Evolutionary conservation across 1,140 invertebrate species (phyloP).

Genomic region (Portunus trituberculatus): DNA sequence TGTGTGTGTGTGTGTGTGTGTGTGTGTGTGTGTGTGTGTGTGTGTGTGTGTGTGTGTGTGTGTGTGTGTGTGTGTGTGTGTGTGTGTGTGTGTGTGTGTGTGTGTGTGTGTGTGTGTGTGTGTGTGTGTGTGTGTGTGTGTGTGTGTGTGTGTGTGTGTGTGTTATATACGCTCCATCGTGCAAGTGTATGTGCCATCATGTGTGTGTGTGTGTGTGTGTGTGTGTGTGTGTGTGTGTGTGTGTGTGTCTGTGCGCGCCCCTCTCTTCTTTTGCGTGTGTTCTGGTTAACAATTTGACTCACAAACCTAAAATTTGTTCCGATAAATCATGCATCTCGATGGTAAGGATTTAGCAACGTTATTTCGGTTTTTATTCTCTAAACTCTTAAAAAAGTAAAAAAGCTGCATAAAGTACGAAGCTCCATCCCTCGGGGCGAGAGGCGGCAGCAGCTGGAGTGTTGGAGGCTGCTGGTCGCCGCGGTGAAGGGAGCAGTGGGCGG

Average conservation of each 20-base stretch:
- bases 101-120: neutral
- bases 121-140: neutral
- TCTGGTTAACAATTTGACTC: neutral
- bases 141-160: neutral
- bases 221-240: neutral
- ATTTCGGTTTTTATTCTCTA: neutral
- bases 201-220: neutral
- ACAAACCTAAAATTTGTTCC: neutral
- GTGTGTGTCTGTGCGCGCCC: neutral
- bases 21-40: too few relatives aligned
- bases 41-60: too few relatives aligned
- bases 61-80: too few relatives aligned
- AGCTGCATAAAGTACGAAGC: neutral
- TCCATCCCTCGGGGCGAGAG: neutral
- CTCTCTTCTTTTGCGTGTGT: neutral
- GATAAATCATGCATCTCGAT: neutral
- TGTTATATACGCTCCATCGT: neutral
- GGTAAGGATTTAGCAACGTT: neutral
- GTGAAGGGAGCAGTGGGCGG: neutral
- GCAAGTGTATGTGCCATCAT: too few relatives aligned
- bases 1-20: slow-evolving; percentile 26
- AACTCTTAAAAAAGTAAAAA: neutral
- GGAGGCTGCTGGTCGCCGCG: neutral
- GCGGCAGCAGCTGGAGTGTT: neutral
- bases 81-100: neutral